A percentile compares a stretch with the other conserved stretches of the same genome.
phyloP scores from a whole-genome alignment of 1,140 invertebrate species.

The Agraylea sexmaculata region DNA sequence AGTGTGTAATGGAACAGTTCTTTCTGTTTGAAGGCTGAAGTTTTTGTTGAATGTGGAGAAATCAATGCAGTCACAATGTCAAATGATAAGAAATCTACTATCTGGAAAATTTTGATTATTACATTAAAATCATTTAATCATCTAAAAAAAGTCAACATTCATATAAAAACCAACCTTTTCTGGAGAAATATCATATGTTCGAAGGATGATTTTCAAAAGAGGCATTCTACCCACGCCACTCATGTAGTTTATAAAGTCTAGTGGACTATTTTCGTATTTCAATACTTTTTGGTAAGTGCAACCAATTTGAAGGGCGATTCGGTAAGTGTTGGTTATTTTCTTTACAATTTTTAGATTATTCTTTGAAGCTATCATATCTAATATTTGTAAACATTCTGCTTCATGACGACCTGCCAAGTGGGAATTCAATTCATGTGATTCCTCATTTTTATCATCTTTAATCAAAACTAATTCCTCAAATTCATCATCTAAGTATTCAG shows the following conservation, averaged over 20 bases:
- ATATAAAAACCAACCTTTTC: conserved; percentile 27
- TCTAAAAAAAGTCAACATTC: neutral
- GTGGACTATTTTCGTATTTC: conserved; percentile 31
- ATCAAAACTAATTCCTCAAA: conserved; percentile 38
- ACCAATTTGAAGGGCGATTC: conserved; percentile 35
- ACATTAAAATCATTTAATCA: conserved; percentile 1
- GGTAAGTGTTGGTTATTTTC: conserved; percentile 34
- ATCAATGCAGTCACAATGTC: conserved; percentile 41
- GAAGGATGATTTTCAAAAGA: conserved; percentile 36
- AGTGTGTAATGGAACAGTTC: conserved; percentile 40
- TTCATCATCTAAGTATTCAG: conserved; percentile 31
- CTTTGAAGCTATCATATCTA: conserved; percentile 32
- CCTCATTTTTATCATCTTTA: conserved; percentile 31
- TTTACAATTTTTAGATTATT: conserved; percentile 30
- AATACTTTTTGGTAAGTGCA: conserved; percentile 34
- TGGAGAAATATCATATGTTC: conserved; percentile 33
- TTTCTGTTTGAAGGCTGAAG: conserved; percentile 34
- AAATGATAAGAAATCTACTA: conserved; percentile 43
- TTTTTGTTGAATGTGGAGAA: conserved; percentile 37
- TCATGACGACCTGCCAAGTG: conserved; percentile 32
- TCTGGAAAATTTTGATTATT: conserved; percentile 28
- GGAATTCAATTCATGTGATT: conserved; percentile 19
- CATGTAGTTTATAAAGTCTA: conserved; percentile 37
- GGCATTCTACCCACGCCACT: conserved; percentile 35
- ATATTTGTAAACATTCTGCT: conserved; percentile 29